A percentile compares a stretch with the other conserved stretches of the same genome.
Conservation (phyloP, 2,797 vertebrate species). For the Clarias laeviceps region DNA sequence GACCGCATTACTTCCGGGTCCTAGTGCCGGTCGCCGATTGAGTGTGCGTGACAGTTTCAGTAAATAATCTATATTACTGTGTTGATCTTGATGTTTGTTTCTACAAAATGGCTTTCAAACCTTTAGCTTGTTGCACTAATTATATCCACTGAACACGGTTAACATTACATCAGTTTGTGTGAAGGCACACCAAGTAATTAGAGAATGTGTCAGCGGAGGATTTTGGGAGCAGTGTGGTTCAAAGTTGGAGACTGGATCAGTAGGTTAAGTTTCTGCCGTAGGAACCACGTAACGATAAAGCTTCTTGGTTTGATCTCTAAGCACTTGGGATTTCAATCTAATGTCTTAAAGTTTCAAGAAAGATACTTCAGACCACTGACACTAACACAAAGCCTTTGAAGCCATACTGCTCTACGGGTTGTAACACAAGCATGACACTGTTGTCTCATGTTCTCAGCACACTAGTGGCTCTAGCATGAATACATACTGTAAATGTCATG, state of each 20-base stretch:
- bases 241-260: neutral
- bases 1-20: too few relatives aligned
- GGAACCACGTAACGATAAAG: neutral
- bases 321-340: constrained; percentile 6
- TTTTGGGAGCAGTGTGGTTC: neutral
- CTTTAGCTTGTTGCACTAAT: neutral
- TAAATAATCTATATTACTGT: neutral
- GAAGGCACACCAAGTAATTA: neutral
- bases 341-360: constrained; percentile 4
- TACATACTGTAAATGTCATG: neutral
- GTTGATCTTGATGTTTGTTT: neutral
- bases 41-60: too few relatives aligned
- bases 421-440: neutral
- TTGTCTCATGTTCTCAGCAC: neutral
- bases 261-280: neutral
- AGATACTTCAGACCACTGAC: neutral
- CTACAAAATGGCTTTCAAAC: neutral
- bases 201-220: neutral
- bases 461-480: neutral
- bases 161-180: neutral
- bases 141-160: too few relatives aligned
- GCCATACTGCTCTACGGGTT: neutral
- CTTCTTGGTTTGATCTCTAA: constrained; percentile 6
- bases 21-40: too few relatives aligned
- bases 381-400: constrained; percentile 10